A percentile compares a stretch with the other conserved stretches of the same genome.
These are phyloP conservation scores for Temnothorax nylanderi DNA, from an alignment of 1,140 invertebrate genomes.

Conservation along the genomic window DNA sequence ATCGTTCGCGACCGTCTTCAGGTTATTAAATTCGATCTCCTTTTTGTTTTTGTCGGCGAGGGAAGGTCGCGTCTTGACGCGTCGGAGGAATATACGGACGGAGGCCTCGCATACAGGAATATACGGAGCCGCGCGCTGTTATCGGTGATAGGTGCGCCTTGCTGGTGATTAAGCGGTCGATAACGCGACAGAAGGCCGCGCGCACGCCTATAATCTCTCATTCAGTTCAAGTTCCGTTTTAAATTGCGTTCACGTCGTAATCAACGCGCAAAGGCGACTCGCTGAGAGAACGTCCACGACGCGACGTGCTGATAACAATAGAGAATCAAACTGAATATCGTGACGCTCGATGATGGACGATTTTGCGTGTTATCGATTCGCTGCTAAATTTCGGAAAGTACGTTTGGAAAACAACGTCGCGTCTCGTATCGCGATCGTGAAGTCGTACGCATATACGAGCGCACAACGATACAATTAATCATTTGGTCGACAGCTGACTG, in stretches of 20 bases:
- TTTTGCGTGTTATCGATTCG: background rate
- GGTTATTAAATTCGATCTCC: constrained; percentile 1
- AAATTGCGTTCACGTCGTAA: constrained; percentile 63
- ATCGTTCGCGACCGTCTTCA: background rate
- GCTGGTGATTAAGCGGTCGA: constrained; percentile 61
- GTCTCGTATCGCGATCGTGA: background rate
- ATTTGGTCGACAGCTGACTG: constrained; percentile 26
- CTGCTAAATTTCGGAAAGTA: constrained; percentile 8
- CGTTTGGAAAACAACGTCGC: background rate
- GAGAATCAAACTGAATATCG: constrained; percentile 15
- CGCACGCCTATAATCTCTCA: constrained; percentile 59
- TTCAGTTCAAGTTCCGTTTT: constrained; percentile 63
- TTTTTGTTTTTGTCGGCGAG: constrained; percentile 5
- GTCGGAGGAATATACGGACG: constrained; percentile 7
- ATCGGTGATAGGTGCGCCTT: constrained; percentile 63
- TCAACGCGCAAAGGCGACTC: constrained; percentile 32
- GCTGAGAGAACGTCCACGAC: constrained; percentile 7
- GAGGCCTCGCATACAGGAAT: background rate
- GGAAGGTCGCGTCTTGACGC: constrained; percentile 25
- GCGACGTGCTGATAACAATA: constrained; percentile 49
- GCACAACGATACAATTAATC: constrained; percentile 12
- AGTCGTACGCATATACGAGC: background rate
- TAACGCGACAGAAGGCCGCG: constrained; percentile 70
- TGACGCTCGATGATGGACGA: background rate
- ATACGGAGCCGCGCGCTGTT: constrained; percentile 20